Evolutionary conservation across 2,797 vertebrate species (phyloP).

Genomic region (Poeciliopsis paucimaculata): DNA sequence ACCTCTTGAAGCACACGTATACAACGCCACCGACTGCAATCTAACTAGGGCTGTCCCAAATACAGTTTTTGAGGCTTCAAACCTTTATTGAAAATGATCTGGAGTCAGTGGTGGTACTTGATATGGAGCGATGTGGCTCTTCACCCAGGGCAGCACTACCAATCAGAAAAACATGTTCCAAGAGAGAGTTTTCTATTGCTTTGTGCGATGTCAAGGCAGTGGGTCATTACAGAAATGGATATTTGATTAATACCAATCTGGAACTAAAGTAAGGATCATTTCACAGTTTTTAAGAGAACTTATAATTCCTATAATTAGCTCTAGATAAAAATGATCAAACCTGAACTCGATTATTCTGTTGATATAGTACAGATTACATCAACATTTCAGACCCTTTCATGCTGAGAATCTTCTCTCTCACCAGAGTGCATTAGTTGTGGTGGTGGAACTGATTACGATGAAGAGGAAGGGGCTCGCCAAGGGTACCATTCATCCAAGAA

Average conservation of each 20-base stretch:
- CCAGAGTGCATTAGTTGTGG: not conserved
- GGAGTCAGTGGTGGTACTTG: not conserved
- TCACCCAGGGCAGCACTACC: not conserved
- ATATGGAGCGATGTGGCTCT: not conserved
- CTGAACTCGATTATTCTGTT: not conserved
- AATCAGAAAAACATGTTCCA: not conserved
- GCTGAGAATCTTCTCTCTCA: not conserved
- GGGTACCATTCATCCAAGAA: not conserved
- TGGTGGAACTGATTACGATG: not conserved
- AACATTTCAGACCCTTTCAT: not conserved
- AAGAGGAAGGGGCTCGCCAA: not conserved
- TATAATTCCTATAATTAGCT: not conserved
- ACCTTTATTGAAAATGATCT: not conserved
- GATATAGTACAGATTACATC: not conserved
- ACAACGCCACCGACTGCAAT: slow-evolving; percentile 70
- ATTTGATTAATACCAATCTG: not conserved
- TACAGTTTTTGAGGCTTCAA: not conserved
- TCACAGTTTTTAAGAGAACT: not conserved
- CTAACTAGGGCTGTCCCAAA: slow-evolving; percentile 52
- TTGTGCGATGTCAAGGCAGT: not conserved
- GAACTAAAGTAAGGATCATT: not conserved
- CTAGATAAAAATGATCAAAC: not conserved
- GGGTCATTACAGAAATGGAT: not conserved
- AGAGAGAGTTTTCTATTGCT: not conserved
- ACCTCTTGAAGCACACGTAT: slow-evolving; percentile 68